Evolutionary conservation across 2,113 vertebrate species (phyloP).

Genomic region (Cercocebus atys): DNA sequence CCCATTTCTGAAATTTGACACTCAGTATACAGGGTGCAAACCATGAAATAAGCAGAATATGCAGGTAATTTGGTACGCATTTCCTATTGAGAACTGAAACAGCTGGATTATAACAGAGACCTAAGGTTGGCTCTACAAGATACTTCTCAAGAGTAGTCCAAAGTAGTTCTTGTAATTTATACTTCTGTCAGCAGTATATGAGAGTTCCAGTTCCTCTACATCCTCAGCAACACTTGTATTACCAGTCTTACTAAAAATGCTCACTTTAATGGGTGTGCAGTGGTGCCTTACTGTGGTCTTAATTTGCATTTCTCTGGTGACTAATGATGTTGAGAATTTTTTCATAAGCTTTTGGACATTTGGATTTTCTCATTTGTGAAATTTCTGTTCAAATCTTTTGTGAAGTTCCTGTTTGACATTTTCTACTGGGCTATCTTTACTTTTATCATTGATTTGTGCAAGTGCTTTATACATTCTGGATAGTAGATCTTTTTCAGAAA

Average conservation of each 20-base stretch:
- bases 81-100: neutral
- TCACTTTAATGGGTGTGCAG: neutral
- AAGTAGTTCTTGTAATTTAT: neutral
- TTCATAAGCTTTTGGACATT: neutral
- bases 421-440: neutral
- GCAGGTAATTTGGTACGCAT: neutral
- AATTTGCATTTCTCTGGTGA: neutral
- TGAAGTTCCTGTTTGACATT: neutral
- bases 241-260: too few relatives aligned
- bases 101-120: neutral
- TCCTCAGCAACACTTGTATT: too few relatives aligned
- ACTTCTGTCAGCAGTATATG: neutral
- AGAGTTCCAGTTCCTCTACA: too few relatives aligned
- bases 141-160: too few relatives aligned
- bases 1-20: neutral
- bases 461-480: neutral
- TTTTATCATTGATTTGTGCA: neutral
- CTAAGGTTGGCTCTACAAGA: neutral
- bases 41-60: neutral
- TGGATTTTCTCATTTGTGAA: neutral
- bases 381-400: neutral
- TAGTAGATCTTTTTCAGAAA: neutral
- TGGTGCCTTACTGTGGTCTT: neutral
- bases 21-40: neutral
- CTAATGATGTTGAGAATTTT: neutral